phyloP scores from a whole-genome alignment of 2,888 invertebrate species.

The Callyntrura sp. region DNA sequence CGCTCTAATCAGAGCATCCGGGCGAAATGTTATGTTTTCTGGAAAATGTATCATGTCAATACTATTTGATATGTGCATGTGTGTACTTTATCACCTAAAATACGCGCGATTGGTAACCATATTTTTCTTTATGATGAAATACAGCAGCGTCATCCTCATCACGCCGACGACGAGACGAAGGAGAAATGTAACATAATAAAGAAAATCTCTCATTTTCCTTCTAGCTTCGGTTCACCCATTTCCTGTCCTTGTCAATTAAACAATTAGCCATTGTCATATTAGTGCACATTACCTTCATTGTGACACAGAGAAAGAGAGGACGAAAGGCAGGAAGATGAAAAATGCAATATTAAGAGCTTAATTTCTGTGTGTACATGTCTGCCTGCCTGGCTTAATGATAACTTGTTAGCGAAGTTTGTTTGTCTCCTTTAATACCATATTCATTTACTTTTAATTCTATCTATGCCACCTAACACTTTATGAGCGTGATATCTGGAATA shows the following conservation, averaged over 20 bases:
- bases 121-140: slow-evolving; percentile 39
- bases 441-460: background rate
- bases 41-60: slow-evolving; percentile 8
- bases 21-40: slow-evolving; percentile 51
- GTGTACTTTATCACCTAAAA: background rate
- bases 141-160: slow-evolving; percentile 30
- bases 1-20: slow-evolving; percentile 73
- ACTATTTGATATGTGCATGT: background rate
- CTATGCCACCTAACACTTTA: slow-evolving; percentile 14
- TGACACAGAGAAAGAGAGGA: slow-evolving; percentile 6
- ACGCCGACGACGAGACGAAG: background rate
- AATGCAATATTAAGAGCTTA: background rate
- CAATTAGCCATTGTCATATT: slow-evolving; percentile 70
- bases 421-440: background rate
- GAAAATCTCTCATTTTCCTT: slow-evolving; percentile 2
- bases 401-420: no score
- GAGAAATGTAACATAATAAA: background rate
- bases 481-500: background rate
- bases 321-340: slow-evolving; percentile 14
- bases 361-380: background rate
- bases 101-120: background rate
- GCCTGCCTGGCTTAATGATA: background rate
- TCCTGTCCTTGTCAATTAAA: slow-evolving; percentile 77
- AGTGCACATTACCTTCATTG: slow-evolving; percentile 5
- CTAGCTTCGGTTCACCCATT: slow-evolving; percentile 64